Base-by-base conservation (phyloP, 2,113 vertebrate species). In the Mus spicilegus region DNA sequence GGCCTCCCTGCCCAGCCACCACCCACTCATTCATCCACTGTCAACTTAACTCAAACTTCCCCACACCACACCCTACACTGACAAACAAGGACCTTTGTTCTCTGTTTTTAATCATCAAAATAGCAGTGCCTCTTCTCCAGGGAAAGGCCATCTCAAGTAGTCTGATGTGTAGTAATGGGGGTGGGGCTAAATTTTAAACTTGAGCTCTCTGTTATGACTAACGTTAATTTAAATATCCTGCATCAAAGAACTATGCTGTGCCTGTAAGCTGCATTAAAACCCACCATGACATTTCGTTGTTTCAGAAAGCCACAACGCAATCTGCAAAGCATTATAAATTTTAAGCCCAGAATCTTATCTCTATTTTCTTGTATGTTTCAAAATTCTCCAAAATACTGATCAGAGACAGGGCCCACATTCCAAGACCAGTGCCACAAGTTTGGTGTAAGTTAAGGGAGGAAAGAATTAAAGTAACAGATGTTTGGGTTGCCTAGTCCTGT, bases 191-290 rank as follows among this genome's bases (percentile, higher is more conserved):
- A 97, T 92, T 97, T 89, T 95, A 90, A 97, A 96, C 56, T 97
- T 86, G 95, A 96, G 94, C 89, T 96, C 95, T 95, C 80, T 96
- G 94, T 96, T 97, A 93, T 95, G 89, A 97, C 93, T 96, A 96
- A 88, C 87, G 81, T 96, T 97, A 95, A 96, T 95, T 95, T 97
- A 97, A 97, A 97, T 96, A 94, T 42, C 75, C 80, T 94, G n/a
- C 92, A 87, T 95, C 95, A 97, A 97, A 96, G 84, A 93, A 28
- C 24, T 12, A 39, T 78, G 28, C 89, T 96, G 14, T 85, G 96
- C 65, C 51, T 97, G 58, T 69, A 76, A 95, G 97, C 72, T 28
- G 69, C 61, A 78, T 56, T 69, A 69, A 54, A 5, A 49, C 70
- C 88, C 6, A 90, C 90, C 80, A 87, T 1, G 69, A 94, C 22